Conservation (phyloP, 30 jellyfish, hydroid and myxozoan genomes). For the Pseudorhiza aurosa region DNA sequence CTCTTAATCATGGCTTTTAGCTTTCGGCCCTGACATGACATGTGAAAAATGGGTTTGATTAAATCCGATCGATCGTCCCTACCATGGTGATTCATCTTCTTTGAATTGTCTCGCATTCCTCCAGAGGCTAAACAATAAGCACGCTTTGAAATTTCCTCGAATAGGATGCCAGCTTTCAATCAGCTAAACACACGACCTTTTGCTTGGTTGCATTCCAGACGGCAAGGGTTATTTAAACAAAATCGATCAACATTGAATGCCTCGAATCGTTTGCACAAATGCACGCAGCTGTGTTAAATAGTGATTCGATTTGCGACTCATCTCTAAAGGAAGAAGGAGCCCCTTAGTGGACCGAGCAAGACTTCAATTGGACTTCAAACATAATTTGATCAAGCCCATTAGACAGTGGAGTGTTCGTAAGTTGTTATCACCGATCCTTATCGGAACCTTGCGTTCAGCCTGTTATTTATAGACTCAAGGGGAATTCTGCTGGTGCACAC, state of each 20-base stretch:
- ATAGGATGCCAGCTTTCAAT: conserved; percentile 3
- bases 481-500: too few relatives aligned
- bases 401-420: not conserved
- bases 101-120: too few relatives aligned
- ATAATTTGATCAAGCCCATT: conserved; percentile 11
- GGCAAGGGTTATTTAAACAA: conserved; percentile 7
- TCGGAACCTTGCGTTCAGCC: not conserved
- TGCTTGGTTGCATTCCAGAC: conserved; percentile 19
- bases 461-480: conserved; percentile 5
- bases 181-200: conserved; percentile 2
- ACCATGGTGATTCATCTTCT: too few relatives aligned
- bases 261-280: not conserved
- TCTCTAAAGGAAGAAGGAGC: conserved; percentile 4
- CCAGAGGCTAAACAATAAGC: too few relatives aligned
- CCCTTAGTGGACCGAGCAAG: too few relatives aligned
- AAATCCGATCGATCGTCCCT: too few relatives aligned
- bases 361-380: conserved; percentile 1
- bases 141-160: not conserved
- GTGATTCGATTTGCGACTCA: conserved; percentile 47
- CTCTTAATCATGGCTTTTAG: too few relatives aligned
- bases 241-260: not conserved
- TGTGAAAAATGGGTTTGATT: too few relatives aligned
- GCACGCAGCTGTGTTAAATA: conserved; percentile 52
- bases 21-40: too few relatives aligned
- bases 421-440: not conserved